Conservation (phyloP, 2,797 vertebrate genomes). For the Scomberomorus guttatus region DNA sequence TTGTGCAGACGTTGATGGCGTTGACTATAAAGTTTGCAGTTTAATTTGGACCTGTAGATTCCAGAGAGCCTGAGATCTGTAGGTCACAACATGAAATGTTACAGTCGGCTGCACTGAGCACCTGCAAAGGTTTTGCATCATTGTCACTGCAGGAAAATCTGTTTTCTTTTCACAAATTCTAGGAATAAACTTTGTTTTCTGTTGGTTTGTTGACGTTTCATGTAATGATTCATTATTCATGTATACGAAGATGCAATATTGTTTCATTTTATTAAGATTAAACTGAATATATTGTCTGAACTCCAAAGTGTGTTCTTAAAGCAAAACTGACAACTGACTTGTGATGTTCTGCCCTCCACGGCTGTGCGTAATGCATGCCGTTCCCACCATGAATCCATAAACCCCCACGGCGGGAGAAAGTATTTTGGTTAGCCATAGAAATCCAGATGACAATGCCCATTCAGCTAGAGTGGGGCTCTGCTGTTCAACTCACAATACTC, state of each 20-base stretch:
- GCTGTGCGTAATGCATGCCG: constrained; percentile 58
- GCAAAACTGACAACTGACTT: constrained; percentile 8
- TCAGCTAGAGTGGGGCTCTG: constrained; percentile 81
- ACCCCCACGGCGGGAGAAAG: constrained; percentile 81
- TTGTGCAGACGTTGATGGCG: constrained; percentile 16
- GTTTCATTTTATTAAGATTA: constrained; percentile 80
- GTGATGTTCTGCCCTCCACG: constrained; percentile 11
- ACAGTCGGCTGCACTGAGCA: constrained; percentile 45
- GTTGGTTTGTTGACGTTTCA: constrained; percentile 59
- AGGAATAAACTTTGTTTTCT: constrained; percentile 72
- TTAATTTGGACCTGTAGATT: constrained; percentile 37
- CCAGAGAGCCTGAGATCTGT: constrained; percentile 23
- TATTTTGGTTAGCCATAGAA: constrained; percentile 85
- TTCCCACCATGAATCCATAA: constrained; percentile 76
- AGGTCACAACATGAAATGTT: constrained; percentile 37
- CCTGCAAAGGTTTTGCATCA: constrained; percentile 59
- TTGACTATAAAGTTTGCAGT: constrained; percentile 35
- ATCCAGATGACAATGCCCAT: constrained; percentile 87
- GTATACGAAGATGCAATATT: constrained; percentile 77
- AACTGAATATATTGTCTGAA: constrained; percentile 78
- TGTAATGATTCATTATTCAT: constrained; percentile 73
- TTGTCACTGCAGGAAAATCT: constrained; percentile 51
- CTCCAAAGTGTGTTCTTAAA: constrained; percentile 68
- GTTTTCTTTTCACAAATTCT: constrained; percentile 50
- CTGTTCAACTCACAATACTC: constrained; percentile 82